Evolutionary conservation across 2,113 vertebrate genomes (phyloP), one percentile per base, ranked within the genome.

Genomic region (Passerina amoena): DNA sequence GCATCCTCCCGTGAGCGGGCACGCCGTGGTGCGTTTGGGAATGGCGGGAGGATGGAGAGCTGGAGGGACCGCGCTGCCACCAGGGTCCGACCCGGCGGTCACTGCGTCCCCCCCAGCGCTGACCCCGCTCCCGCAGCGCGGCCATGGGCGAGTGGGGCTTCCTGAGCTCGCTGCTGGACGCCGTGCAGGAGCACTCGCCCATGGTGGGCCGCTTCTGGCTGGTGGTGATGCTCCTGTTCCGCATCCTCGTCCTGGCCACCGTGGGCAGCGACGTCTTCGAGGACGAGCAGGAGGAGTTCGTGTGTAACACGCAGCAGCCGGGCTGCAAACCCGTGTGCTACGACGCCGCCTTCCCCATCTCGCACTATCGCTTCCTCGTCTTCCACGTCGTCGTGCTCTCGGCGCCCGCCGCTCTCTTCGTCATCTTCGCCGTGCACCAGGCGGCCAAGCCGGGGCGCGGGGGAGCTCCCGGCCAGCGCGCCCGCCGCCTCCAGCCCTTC

Each of bases 331-430:
- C 99, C 81, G 98, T 98, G 25, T 99, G 99, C 96, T 99, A 99
- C 54, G 99, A 99, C 50, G 92, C 97, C 60, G 99, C 99, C 66
- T 99, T 99, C 96, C 99, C 99, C 14, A 98, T 99, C 94, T 99
- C 99, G 65, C 99, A 99, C 97, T 99, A 99, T 97, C 98, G 99
- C 94, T 99, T 99, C 97, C 99, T 99, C 98, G 99, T 99, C 86
- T 99, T 99, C 94, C 99, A 99, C 93, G 98, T 99, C 40, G 98
- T 99, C 28, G 98, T 99, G 60, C 98, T 99, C 27, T 99, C 99
- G 3, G 99, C 98, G 3, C 99, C 99, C 0, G 98, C 99, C 4
- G 96, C 99, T 13, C 96, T 99, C 37, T 99, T 99, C 65, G 97
- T 99, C 94, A 97, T 99, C 97, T 99, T 99, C 14, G 98, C 98